Percentiles rank a stretch among this genome's conserved stretches.
Conservation (phyloP, 2,113 vertebrate genomes). For the Tauraco erythrolophus region DNA sequence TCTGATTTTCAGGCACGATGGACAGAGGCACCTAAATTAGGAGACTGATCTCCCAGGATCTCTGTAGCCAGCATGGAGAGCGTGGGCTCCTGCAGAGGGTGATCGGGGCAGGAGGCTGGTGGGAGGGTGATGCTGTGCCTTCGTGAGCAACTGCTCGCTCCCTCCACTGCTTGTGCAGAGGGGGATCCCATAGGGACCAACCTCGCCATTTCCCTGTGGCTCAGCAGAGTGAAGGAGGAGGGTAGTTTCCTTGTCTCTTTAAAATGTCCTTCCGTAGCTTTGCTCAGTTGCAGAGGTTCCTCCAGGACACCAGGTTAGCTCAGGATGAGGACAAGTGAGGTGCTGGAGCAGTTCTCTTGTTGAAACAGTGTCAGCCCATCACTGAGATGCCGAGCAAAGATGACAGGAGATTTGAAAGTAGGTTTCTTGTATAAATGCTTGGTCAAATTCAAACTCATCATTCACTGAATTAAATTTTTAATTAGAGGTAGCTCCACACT, state of each 20-base stretch:
- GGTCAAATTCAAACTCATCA: slow-evolving; percentile 7
- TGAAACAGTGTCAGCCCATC: background rate
- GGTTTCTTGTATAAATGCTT: slow-evolving; percentile 31
- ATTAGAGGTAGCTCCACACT: background rate
- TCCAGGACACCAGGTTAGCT: slow-evolving; percentile 31
- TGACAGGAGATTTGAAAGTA: slow-evolving; percentile 23
- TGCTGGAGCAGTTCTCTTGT: background rate
- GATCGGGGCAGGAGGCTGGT: background rate
- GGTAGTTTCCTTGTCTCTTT: background rate
- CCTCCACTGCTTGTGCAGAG: background rate
- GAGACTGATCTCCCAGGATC: background rate
- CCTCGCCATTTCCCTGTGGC: background rate
- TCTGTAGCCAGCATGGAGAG: background rate
- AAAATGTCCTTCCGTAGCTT: background rate
- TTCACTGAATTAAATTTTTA: background rate
- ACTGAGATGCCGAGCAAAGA: background rate
- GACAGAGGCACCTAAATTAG: background rate
- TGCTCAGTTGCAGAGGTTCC: background rate
- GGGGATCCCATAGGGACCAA: background rate
- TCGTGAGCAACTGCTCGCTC: background rate
- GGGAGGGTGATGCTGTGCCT: background rate
- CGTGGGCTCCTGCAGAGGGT: background rate
- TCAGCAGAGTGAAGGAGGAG: background rate
- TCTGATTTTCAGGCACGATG: background rate
- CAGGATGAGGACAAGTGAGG: background rate